These are phyloP conservation scores for Neofelis nebulosa DNA, from an alignment of 2,113 vertebrate species.

Conservation along the genomic window DNA sequence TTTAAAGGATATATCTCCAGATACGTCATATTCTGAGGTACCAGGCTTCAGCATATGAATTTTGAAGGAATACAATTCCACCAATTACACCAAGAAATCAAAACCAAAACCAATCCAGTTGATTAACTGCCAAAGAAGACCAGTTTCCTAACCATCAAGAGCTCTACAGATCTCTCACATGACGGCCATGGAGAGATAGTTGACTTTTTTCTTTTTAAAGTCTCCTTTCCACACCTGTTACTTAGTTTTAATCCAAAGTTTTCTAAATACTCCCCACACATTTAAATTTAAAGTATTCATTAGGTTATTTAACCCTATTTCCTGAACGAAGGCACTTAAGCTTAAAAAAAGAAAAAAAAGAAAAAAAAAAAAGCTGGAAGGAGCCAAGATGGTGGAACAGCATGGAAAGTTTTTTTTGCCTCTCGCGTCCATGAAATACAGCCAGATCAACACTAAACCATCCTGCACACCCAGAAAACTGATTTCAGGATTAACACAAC, in stretches of 20 bases:
- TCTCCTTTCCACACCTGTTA: neutral
- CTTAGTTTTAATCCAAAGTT: neutral
- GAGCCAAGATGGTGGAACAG: too few species aligned
- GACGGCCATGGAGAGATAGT: neutral
- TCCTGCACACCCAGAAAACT: too few species aligned
- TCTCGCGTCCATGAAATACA: too few species aligned
- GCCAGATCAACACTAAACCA: too few species aligned
- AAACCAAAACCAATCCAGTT: neutral
- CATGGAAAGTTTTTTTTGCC: too few species aligned
- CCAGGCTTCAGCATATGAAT: neutral
- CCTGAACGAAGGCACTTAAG: neutral
- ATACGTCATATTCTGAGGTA: neutral
- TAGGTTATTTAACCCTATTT: neutral
- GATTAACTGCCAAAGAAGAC: neutral
- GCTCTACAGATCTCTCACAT: neutral
- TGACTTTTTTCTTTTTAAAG: neutral
- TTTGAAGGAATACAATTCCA: neutral
- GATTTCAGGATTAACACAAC: too few species aligned
- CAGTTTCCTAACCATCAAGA: neutral
- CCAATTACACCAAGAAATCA: neutral
- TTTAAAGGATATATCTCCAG: neutral
- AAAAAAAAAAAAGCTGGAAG: neutral
- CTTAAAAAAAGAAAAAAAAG: neutral
- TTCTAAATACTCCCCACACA: neutral
- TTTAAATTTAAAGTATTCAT: neutral